A percentile compares a stretch with the other conserved stretches of the same genome.
phyloP scores from a whole-genome alignment of 2,113 vertebrate genomes.

The Thunnus thynnus region DNA sequence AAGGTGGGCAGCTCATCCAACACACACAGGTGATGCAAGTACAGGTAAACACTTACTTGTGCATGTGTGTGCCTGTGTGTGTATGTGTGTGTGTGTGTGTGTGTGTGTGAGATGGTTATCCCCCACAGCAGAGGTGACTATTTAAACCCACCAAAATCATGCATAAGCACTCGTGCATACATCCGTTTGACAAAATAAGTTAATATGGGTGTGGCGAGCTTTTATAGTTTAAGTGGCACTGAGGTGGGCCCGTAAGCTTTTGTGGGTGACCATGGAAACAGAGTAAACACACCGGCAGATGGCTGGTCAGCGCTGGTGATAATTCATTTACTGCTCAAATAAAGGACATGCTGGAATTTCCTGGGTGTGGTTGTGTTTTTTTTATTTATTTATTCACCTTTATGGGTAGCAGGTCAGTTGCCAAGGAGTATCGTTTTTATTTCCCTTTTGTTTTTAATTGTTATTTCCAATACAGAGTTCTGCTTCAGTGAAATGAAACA shows the following conservation, averaged over 20 bases:
- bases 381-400: conserved; percentile 4
- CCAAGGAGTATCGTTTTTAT: conserved; percentile 16
- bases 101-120: background rate
- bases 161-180: conserved; percentile 21
- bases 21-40: conserved; percentile 60
- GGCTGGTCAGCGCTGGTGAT: conserved; percentile 65
- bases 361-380: conserved; percentile 55
- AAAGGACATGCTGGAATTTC: conserved; percentile 64
- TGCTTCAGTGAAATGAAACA: background rate
- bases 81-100: background rate
- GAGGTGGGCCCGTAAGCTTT: conserved; percentile 57
- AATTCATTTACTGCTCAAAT: conserved; percentile 58
- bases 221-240: conserved; percentile 43
- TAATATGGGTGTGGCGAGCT: conserved; percentile 52
- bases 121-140: background rate
- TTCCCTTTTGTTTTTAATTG: background rate
- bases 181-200: conserved; percentile 20
- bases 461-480: background rate
- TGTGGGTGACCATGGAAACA: conserved; percentile 68
- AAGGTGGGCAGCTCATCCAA: conserved; percentile 42
- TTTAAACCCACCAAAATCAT: conserved; percentile 28
- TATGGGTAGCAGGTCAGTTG: background rate
- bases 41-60: conserved; percentile 49
- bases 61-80: background rate
- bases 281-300: conserved; percentile 64